Evolutionary conservation across 2,113 vertebrate species (phyloP).

Genomic region (Perognathus longimembris): DNA sequence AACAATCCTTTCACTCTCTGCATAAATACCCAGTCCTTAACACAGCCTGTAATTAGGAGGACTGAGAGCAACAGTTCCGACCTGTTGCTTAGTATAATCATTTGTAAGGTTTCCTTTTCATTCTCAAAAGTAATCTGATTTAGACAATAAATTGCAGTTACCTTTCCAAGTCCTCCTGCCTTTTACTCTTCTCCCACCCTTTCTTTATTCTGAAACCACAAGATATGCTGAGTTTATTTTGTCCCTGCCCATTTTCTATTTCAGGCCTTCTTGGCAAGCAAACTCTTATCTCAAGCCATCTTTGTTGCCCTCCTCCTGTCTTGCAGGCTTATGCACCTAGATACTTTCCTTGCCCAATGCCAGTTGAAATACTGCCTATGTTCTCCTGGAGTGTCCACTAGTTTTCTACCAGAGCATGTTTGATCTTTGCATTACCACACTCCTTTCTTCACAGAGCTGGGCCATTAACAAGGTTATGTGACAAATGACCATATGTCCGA

Average conservation of each 20-base stretch:
- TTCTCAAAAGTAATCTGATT: neutral
- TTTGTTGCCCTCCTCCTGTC: fast-evolving
- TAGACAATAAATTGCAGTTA: neutral
- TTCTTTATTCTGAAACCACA: neutral
- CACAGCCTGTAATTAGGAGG: neutral
- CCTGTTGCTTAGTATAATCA: neutral
- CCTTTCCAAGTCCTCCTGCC: neutral
- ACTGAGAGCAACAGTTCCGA: neutral
- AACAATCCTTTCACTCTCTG: slow-evolving; percentile 18
- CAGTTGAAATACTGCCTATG: neutral
- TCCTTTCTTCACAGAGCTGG: neutral
- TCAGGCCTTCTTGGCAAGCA: too few relatives aligned
- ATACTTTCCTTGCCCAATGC: neutral
- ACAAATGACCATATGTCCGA: neutral
- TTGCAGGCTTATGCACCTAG: too few relatives aligned
- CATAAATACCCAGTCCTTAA: neutral
- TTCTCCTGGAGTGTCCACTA: neutral
- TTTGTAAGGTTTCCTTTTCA: neutral
- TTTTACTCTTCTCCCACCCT: neutral
- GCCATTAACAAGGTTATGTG: neutral
- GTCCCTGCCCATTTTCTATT: neutral
- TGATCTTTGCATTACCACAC: neutral
- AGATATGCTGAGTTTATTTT: neutral
- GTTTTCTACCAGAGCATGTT: neutral
- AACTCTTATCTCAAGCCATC: neutral